Conservation (phyloP, 2,888 invertebrate genomes). For the Volucella inanis region DNA sequence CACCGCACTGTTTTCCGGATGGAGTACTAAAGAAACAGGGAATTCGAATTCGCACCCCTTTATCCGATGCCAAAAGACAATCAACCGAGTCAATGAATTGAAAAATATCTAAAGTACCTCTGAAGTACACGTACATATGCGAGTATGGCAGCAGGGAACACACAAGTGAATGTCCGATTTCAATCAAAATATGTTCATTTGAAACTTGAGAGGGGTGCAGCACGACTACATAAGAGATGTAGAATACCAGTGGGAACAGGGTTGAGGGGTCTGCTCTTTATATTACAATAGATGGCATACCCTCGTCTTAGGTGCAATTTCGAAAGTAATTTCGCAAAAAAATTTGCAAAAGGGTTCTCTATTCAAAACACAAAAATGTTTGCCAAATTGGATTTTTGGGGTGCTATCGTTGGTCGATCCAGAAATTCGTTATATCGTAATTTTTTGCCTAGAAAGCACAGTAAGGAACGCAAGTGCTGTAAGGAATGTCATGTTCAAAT, state of each 20-base stretch:
- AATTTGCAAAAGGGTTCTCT: neutral
- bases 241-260: neutral
- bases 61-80: conserved; percentile 62
- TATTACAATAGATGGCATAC: conserved; percentile 1
- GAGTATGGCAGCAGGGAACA: neutral
- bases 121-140: conserved; percentile 11
- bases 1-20: neutral
- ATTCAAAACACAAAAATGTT: conserved; percentile 1
- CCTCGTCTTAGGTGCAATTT: neutral
- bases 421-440: too few species aligned
- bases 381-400: neutral
- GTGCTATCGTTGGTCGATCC: too few species aligned
- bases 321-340: conserved; percentile 7
- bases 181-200: conserved; percentile 66
- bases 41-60: conserved; percentile 73
- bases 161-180: conserved; percentile 70
- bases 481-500: neutral
- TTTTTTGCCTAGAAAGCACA: too few species aligned
- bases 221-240: neutral
- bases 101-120: conserved; percentile 69
- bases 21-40: conserved; percentile 17
- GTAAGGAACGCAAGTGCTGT: too few species aligned
- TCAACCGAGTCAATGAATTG: conserved; percentile 72
- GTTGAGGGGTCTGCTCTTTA: neutral
- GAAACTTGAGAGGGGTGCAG: conserved; percentile 44